phyloP scores from a whole-genome alignment of 2,113 vertebrate genomes.

The Callocephalon fimbriatum region DNA sequence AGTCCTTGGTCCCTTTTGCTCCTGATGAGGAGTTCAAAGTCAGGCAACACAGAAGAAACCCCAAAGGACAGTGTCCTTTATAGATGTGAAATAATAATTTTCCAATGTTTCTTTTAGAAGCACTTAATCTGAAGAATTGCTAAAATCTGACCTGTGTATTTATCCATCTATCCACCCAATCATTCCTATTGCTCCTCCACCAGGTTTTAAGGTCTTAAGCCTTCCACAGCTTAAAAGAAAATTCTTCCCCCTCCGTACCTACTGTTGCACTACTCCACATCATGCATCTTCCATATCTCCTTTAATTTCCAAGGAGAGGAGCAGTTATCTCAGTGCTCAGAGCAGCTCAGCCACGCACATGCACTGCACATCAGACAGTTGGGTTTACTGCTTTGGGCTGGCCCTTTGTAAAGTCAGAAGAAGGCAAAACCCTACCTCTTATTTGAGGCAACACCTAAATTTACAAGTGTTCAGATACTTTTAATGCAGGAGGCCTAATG shows the following conservation, averaged over 20 bases:
- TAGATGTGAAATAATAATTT: background rate
- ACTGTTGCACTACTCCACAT: fast-evolving
- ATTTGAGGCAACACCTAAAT: background rate
- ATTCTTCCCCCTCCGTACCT: background rate
- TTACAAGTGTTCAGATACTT: background rate
- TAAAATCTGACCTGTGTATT: background rate
- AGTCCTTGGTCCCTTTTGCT: background rate
- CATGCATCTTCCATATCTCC: background rate
- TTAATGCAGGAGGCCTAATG: background rate
- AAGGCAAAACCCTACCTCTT: background rate
- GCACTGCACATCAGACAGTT: too few relatives aligned
- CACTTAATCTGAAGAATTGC: background rate
- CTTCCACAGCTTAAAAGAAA: background rate
- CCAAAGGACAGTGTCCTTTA: fast-evolving
- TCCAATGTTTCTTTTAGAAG: background rate
- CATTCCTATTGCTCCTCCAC: background rate
- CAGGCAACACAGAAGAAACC: background rate
- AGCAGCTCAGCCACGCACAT: fast-evolving
- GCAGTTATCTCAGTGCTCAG: background rate
- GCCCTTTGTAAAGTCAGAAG: background rate
- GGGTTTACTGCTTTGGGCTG: background rate
- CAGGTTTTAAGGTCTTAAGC: background rate
- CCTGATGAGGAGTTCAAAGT: background rate
- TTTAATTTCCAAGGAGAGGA: background rate
- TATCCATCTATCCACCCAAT: background rate